Conservation (phyloP, 2,113 vertebrate species). For the Podarcis muralis region DNA sequence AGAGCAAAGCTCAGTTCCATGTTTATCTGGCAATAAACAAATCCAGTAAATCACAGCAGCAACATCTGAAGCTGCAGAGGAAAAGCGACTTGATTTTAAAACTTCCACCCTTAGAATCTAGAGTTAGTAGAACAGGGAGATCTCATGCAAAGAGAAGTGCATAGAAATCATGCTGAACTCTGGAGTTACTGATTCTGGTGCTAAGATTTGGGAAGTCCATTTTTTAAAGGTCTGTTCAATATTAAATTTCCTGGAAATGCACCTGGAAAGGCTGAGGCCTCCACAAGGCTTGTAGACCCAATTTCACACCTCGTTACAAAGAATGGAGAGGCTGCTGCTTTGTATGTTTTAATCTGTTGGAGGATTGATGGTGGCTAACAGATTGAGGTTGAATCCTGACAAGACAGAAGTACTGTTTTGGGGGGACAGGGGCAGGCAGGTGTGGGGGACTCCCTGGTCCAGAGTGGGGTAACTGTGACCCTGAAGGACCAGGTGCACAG, state of each 20-base stretch:
- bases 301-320: not conserved
- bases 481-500: too few relatives aligned
- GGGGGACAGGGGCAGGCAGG: too few relatives aligned
- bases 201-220: not conserved
- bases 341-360: too few relatives aligned
- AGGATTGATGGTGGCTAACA: too few relatives aligned
- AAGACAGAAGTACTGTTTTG: too few relatives aligned
- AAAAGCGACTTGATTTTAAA: not conserved
- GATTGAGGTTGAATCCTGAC: too few relatives aligned
- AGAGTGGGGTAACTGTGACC: too few relatives aligned
- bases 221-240: not conserved
- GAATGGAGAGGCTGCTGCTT: not conserved
- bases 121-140: not conserved
- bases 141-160: not conserved
- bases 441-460: too few relatives aligned
- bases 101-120: not conserved
- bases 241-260: not conserved
- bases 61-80: not conserved
- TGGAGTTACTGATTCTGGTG: not conserved
- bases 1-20: not conserved
- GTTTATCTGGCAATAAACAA: not conserved
- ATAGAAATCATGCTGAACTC: not conserved
- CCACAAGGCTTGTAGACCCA: not conserved
- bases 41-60: not conserved
- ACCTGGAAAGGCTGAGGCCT: not conserved